Evolutionary conservation across 2,797 vertebrate species (phyloP).

Genomic region (Hylomyscus alleni): DNA sequence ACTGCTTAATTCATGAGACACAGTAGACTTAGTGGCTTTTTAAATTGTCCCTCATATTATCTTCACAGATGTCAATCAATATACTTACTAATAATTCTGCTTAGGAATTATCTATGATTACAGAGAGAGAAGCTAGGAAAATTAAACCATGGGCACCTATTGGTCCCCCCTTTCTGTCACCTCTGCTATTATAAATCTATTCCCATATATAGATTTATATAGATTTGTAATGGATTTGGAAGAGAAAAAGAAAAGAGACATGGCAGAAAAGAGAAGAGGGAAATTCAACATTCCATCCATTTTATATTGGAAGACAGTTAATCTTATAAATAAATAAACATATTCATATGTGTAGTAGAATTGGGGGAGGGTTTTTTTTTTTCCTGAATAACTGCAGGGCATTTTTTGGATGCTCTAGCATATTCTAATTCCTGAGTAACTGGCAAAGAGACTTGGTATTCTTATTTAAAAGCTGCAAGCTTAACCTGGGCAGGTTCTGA

Average conservation of each 20-base stretch:
- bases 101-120: not conserved
- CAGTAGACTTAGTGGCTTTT: not conserved
- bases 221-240: not conserved
- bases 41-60: not conserved
- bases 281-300: not conserved
- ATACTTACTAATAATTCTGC: not conserved
- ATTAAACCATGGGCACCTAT: not conserved
- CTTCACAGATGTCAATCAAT: not conserved
- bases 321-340: not conserved
- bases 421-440: not conserved
- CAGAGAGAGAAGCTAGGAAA: not conserved
- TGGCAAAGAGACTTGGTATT: not conserved
- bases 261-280: not conserved
- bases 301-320: not conserved
- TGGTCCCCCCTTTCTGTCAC: accelerated
- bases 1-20: not conserved
- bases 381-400: not conserved
- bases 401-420: not conserved
- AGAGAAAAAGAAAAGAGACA: not conserved
- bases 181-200: not conserved
- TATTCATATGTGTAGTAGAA: not conserved
- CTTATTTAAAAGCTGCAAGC: not conserved
- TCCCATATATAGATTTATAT: not conserved
- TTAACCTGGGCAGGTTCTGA: not conserved
- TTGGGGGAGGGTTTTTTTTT: not conserved